Evolutionary conservation across 2,113 vertebrate genomes (phyloP).

Genomic region (Oncorhynchus mykiss): DNA sequence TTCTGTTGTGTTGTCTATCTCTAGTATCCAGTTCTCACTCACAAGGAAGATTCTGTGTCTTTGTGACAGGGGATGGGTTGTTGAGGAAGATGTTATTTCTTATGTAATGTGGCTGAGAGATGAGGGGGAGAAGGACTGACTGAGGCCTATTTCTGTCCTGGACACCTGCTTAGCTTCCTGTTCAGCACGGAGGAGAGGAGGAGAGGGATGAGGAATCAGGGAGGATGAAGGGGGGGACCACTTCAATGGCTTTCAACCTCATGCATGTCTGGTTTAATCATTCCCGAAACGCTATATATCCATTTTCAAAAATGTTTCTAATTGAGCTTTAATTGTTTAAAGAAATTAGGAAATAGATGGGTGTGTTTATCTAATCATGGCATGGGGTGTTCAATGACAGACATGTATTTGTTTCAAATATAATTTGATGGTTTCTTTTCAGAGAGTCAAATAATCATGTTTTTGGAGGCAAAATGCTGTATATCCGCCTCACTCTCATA

Average conservation of each 20-base stretch:
- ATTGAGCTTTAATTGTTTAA: too few species aligned
- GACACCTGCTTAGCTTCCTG: slow-evolving; percentile 1
- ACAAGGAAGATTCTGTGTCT: too few species aligned
- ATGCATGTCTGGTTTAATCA: slow-evolving; percentile 3
- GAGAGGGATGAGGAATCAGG: slow-evolving; percentile 23
- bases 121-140: not conserved
- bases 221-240: slow-evolving; percentile 20
- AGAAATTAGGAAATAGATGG: too few species aligned
- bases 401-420: too few species aligned
- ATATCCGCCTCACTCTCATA: too few species aligned
- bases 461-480: too few species aligned
- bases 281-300: too few species aligned
- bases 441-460: too few species aligned
- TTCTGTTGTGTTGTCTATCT: not conserved
- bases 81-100: not conserved
- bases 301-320: too few species aligned
- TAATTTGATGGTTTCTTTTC: too few species aligned
- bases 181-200: not conserved
- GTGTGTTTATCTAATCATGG: too few species aligned
- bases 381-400: too few species aligned
- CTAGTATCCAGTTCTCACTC: slow-evolving; percentile 26
- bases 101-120: not conserved
- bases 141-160: not conserved
- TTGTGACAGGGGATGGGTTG: not conserved
- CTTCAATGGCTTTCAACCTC: slow-evolving; percentile 57